Conservation (phyloP, 2,888 invertebrate species). For the Epinotia nisella region DNA sequence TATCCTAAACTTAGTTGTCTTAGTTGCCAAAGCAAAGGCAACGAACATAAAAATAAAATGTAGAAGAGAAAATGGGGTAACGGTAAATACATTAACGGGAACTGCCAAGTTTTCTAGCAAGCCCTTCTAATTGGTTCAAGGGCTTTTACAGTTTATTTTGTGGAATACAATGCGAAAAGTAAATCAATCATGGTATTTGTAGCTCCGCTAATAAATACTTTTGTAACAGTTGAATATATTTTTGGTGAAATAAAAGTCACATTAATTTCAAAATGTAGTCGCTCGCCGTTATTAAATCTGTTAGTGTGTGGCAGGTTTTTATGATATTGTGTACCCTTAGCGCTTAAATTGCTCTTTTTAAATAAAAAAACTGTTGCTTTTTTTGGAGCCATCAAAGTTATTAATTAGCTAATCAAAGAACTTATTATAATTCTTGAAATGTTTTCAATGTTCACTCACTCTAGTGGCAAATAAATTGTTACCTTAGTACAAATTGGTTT, state of each 20-base stretch:
- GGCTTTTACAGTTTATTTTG: slow-evolving; percentile 60
- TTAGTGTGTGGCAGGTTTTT: background rate
- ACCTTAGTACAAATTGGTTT: no score
- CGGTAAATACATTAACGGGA: slow-evolving; percentile 52
- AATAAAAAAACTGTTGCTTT: no score
- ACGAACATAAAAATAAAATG: background rate
- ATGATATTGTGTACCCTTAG: no score
- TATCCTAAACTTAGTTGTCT: no score
- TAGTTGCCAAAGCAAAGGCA: no score
- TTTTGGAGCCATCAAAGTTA: no score
- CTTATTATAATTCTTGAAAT: no score
- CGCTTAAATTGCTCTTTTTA: no score
- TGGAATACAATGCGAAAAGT: slow-evolving; percentile 62
- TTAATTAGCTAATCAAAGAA: no score
- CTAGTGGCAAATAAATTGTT: no score
- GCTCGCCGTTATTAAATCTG: background rate
- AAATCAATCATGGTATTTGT: slow-evolving; percentile 61
- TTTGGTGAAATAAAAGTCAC: background rate
- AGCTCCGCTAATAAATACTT: slow-evolving; percentile 35
- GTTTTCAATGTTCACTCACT: no score
- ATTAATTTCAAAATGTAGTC: background rate
- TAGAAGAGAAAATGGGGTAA: slow-evolving; percentile 53
- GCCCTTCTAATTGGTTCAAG: slow-evolving; percentile 67
- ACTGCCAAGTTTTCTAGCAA: slow-evolving; percentile 29
- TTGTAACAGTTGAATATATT: slow-evolving; percentile 12